Conservation (phyloP, 2,113 vertebrate species). For the Ondatra zibethicus region DNA sequence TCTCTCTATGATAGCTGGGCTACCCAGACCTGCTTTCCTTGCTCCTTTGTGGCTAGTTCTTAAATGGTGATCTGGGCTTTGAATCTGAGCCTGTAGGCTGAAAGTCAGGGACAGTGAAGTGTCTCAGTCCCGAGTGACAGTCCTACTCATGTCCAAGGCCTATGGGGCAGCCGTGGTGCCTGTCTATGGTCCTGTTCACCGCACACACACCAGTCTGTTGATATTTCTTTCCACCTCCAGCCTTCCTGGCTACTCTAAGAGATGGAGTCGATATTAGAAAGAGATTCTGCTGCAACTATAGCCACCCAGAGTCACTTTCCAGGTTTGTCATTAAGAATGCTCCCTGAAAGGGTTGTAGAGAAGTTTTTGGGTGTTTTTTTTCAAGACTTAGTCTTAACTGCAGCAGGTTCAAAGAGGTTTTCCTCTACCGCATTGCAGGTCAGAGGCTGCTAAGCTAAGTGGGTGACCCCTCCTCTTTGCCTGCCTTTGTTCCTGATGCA, state of each 20-base stretch:
- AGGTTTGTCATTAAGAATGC: background rate
- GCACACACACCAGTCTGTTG: background rate
- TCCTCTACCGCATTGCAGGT: background rate
- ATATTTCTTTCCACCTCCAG: background rate
- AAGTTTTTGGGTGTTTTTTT: background rate
- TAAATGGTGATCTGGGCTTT: background rate
- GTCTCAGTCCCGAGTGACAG: background rate
- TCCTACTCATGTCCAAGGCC: background rate
- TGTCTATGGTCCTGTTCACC: background rate
- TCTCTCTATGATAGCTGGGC: background rate
- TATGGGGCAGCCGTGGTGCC: fast-evolving
- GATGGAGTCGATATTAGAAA: background rate
- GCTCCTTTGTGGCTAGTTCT: background rate
- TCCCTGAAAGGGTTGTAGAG: background rate
- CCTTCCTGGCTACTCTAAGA: background rate
- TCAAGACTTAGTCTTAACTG: conserved; percentile 4
- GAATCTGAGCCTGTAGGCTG: background rate
- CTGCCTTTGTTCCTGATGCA: background rate
- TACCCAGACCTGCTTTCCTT: background rate
- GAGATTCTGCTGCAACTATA: background rate
- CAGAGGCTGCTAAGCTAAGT: background rate
- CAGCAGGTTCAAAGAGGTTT: background rate
- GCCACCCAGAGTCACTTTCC: background rate
- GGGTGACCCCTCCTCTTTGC: fast-evolving
- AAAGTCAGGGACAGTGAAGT: background rate